phyloP scores from a whole-genome alignment of 2,888 invertebrate genomes.

The Lysandra coridon region DNA sequence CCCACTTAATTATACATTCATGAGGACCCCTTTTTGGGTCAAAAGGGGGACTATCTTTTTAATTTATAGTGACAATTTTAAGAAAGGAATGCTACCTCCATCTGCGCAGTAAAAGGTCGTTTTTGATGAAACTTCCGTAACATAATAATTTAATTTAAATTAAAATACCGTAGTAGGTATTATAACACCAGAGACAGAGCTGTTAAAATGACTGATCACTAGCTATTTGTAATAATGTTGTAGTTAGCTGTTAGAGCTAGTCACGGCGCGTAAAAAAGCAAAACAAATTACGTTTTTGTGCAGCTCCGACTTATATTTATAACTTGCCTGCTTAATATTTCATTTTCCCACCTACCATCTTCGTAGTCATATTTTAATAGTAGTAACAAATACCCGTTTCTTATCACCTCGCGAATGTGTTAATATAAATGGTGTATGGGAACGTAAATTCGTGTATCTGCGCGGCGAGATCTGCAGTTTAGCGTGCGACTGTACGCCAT shows the following conservation, averaged over 20 bases:
- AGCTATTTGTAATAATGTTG: not conserved
- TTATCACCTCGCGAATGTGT: conserved; percentile 5
- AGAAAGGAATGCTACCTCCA: conserved; percentile 28
- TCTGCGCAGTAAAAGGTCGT: conserved; percentile 5
- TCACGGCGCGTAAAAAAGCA: not conserved
- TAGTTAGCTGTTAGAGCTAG: not conserved
- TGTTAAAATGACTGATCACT: not conserved
- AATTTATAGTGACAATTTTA: conserved; percentile 24
- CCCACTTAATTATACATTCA: conserved; percentile 29
- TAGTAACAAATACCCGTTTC: not conserved
- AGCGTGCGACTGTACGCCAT: conserved; percentile 49
- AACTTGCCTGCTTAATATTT: not conserved
- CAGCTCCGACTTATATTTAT: not conserved
- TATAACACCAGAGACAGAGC: not conserved
- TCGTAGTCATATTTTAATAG: not conserved
- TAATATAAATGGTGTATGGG: conserved; percentile 29
- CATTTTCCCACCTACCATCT: not conserved
- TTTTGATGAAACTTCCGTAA: conserved; percentile 6
- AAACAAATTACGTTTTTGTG: conserved; percentile 5
- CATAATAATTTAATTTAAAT: not conserved
- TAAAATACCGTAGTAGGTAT: not conserved
- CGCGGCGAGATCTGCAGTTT: conserved; percentile 47
- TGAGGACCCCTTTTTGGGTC: conserved; percentile 23
- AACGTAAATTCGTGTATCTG: conserved; percentile 43
- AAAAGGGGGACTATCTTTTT: conserved; percentile 22